These are phyloP conservation scores for Drosophila santomea DNA, from an alignment of 1,140 invertebrate genomes.

Conservation along the genomic window DNA sequence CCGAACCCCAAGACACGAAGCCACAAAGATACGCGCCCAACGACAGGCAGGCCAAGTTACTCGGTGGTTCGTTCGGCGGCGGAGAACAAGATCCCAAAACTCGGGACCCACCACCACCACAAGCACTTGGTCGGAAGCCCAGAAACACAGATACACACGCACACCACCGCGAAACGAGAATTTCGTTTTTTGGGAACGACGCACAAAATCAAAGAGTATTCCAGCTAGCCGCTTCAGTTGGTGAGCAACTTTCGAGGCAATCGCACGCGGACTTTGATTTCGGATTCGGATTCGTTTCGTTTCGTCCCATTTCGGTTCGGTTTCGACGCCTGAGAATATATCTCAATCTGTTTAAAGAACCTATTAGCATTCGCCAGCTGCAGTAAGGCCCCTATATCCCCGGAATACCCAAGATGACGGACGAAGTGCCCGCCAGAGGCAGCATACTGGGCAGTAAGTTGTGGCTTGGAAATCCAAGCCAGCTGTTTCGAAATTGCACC, in stretches of 20 bases:
- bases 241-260: constrained; percentile 60
- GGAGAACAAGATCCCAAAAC: constrained; percentile 55
- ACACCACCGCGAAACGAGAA: constrained; percentile 12
- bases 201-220: constrained; percentile 60
- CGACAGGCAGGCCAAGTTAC: constrained; percentile 21
- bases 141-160: constrained; percentile 11
- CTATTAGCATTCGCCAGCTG: constrained; percentile 32
- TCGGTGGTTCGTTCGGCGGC: background rate
- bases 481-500: constrained; percentile 57
- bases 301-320: background rate
- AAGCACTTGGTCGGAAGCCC: constrained; percentile 1
- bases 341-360: constrained; percentile 24
- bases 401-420: constrained; percentile 52
- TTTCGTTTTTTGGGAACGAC: constrained; percentile 34
- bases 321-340: constrained; percentile 21
- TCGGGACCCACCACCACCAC: constrained; percentile 37
- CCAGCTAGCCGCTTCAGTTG: constrained; percentile 68
- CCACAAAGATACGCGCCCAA: constrained; percentile 22
- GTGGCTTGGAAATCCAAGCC: background rate
- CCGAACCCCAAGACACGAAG: constrained; percentile 11
- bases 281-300: background rate
- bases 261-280: constrained; percentile 49
- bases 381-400: constrained; percentile 2
- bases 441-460: constrained; percentile 83
- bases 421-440: constrained; percentile 77